Percentiles rank a stretch among this genome's conserved stretches.
These are phyloP conservation scores for Actinernus sp. DNA, from an alignment of 92 coral and sea anemone species.

Conservation along the genomic window DNA sequence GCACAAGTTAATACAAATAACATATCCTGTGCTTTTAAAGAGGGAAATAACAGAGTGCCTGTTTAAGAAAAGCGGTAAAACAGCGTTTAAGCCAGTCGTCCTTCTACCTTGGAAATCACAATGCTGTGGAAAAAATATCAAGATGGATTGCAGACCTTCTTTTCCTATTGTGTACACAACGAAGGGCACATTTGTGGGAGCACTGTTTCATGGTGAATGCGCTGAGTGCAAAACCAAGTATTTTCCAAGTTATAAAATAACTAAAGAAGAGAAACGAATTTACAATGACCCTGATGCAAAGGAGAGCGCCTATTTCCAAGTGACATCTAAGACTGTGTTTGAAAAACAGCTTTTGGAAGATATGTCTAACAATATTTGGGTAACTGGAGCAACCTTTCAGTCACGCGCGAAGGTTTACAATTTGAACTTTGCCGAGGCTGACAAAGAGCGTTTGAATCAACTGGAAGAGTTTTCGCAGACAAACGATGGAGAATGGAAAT, in stretches of 20 bases:
- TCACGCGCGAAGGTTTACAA: constrained; percentile 83
- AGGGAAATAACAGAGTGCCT: background rate
- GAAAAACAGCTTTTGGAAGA: constrained; percentile 60
- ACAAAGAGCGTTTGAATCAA: constrained; percentile 42
- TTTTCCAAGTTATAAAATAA: constrained; percentile 61
- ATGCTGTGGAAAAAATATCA: constrained; percentile 66
- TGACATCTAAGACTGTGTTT: constrained; percentile 75
- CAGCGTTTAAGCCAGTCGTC: constrained; percentile 41
- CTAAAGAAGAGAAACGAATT: constrained; percentile 11
- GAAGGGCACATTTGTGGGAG: constrained; percentile 73
- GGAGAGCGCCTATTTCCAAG: constrained; percentile 56
- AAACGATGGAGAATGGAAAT: constrained; percentile 55
- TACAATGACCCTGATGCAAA: constrained; percentile 32
- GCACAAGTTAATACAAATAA: background rate
- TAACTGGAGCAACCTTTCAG: constrained; percentile 68
- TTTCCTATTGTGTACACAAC: constrained; percentile 72
- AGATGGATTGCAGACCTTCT: constrained; percentile 72
- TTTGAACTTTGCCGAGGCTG: constrained; percentile 50
- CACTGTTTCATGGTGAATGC: constrained; percentile 83
- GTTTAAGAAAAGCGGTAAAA: constrained; percentile 1
- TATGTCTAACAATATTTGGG: constrained; percentile 73
- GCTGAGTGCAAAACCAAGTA: constrained; percentile 42
- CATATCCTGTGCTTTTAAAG: background rate
- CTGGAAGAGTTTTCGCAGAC: constrained; percentile 60
- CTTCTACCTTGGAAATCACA: constrained; percentile 39